Evolutionary conservation across 1,140 invertebrate genomes (phyloP).

Genomic region (Cydia fagiglandana): DNA sequence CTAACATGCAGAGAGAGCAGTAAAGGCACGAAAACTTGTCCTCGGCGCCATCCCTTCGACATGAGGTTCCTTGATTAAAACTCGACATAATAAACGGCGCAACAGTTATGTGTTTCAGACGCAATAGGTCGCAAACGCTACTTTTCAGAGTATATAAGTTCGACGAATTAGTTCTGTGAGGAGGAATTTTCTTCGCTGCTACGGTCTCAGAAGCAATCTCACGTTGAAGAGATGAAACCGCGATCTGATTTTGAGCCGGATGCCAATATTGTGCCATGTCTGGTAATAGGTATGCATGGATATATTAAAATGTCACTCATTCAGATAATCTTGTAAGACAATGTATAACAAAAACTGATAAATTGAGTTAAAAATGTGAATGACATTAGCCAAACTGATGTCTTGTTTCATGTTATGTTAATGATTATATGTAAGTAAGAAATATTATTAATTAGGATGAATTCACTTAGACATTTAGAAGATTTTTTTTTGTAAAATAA

Average conservation of each 20-base stretch:
- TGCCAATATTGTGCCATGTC: not conserved
- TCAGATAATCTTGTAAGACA: no score
- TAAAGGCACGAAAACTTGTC: slow-evolving; percentile 49
- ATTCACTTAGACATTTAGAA: no score
- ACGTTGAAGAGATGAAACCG: slow-evolving; percentile 7
- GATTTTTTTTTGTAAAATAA: no score
- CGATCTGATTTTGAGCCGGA: not conserved
- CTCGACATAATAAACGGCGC: slow-evolving; percentile 73
- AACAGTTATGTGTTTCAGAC: slow-evolving; percentile 61
- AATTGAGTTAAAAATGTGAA: not conserved
- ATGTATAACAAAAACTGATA: not conserved
- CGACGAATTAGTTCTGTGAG: not conserved
- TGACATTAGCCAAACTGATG: no score
- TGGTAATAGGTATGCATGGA: not conserved
- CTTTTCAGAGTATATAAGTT: not conserved
- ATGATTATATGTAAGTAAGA: no score
- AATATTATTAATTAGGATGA: no score
- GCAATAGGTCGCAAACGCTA: not conserved
- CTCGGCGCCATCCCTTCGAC: slow-evolving; percentile 50
- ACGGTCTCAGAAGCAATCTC: not conserved
- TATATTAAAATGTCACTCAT: slow-evolving; percentile 4
- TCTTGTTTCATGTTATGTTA: no score
- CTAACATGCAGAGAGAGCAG: slow-evolving; percentile 54
- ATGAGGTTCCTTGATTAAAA: slow-evolving; percentile 72
- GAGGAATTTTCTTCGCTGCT: not conserved